Evolutionary conservation across 2,797 vertebrate species (phyloP).

Genomic region (Lepus oiostolus): DNA sequence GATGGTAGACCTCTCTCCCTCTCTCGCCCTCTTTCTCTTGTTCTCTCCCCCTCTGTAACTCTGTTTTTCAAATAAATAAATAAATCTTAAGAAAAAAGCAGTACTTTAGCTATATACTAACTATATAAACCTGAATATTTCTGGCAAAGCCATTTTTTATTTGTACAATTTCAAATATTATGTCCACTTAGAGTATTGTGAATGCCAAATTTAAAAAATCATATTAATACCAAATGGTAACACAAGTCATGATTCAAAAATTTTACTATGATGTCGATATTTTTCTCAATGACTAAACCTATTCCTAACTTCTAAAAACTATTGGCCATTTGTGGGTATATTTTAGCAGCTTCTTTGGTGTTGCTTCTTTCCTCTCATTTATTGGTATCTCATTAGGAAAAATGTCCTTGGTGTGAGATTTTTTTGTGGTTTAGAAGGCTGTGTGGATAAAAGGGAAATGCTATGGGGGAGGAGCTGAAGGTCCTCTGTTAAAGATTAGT

Average conservation of each 20-base stretch:
- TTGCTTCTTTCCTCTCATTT: background rate
- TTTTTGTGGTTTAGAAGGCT: background rate
- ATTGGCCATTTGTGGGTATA: background rate
- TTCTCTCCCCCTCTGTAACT: too few species aligned
- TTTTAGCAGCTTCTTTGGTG: background rate
- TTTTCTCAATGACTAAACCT: background rate
- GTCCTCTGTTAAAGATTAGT: background rate
- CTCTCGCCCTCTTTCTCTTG: too few species aligned
- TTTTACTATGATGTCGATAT: background rate
- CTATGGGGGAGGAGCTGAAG: background rate
- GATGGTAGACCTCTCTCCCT: too few species aligned
- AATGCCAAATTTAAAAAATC: background rate
- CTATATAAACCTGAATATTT: constrained; percentile 1
- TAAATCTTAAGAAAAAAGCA: too few species aligned
- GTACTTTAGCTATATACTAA: background rate
- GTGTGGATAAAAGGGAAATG: background rate
- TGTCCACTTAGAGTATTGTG: background rate
- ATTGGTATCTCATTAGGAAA: background rate
- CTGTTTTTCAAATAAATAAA: too few species aligned
- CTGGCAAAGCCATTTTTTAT: background rate
- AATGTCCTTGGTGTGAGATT: background rate
- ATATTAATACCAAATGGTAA: background rate
- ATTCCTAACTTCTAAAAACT: background rate
- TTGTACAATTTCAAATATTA: background rate
- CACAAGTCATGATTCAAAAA: background rate